Evolutionary conservation across 2,888 invertebrate genomes (phyloP).

Genomic region (Thera britannica): DNA sequence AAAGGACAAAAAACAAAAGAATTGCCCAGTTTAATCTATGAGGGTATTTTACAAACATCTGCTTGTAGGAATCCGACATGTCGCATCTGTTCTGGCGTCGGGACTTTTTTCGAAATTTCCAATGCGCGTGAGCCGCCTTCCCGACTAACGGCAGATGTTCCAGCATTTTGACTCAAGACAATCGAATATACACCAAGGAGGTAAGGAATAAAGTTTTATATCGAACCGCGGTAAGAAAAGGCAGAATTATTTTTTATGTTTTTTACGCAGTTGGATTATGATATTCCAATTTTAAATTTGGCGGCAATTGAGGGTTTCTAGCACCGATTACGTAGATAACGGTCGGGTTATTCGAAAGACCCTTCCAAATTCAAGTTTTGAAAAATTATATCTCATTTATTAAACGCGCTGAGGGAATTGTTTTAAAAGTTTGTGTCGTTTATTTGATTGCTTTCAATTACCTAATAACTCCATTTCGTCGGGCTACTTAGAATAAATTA

Average conservation of each 20-base stretch:
- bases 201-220: conserved; percentile 24
- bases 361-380: conserved; percentile 67
- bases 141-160: conserved; percentile 77
- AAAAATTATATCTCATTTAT: conserved; percentile 72
- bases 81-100: conserved; percentile 78
- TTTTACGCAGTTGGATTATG: conserved; percentile 76
- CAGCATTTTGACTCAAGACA: conserved; percentile 34
- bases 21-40: conserved; percentile 77
- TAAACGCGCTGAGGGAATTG: conserved; percentile 60
- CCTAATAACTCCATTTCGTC: conserved; percentile 66
- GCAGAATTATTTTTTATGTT: conserved; percentile 37
- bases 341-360: conserved; percentile 74
- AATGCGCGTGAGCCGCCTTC: conserved; percentile 76
- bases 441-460: conserved; percentile 72
- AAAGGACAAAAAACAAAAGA: conserved; percentile 75
- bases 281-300: conserved; percentile 79
- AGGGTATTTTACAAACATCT: conserved; percentile 82
- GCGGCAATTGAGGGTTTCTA: conserved; percentile 67
- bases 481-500: conserved; percentile 59
- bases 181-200: conserved; percentile 36
- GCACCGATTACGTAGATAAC: conserved; percentile 76
- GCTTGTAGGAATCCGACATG: conserved; percentile 81
- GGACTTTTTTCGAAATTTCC: conserved; percentile 76
- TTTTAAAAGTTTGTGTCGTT: conserved; percentile 61
- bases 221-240: neutral